A percentile compares a stretch with the other conserved stretches of the same genome.
These are phyloP conservation scores for Amphipoea lucens DNA, from an alignment of 2,888 invertebrate species.

Conservation along the genomic window DNA sequence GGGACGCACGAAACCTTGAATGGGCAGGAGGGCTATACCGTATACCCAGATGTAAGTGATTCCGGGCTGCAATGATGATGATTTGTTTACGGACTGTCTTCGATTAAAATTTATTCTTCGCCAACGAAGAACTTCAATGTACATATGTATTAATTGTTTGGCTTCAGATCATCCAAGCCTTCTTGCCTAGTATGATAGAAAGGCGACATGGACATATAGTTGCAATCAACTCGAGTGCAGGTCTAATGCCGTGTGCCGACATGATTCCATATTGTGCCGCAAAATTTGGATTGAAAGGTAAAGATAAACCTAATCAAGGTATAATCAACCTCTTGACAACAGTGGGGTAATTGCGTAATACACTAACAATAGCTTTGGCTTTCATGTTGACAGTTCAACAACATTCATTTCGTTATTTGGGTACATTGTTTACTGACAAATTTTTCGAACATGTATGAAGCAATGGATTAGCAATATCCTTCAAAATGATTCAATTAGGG, in stretches of 20 bases:
- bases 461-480: too few relatives aligned
- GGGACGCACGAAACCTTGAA: neutral
- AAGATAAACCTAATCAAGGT: neutral
- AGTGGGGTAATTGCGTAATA: neutral
- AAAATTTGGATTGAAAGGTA: conserved; percentile 86
- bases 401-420: too few relatives aligned
- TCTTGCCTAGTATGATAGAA: conserved; percentile 87
- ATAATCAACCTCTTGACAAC: neutral
- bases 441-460: too few relatives aligned
- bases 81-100: neutral
- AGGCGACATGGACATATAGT: conserved; percentile 85
- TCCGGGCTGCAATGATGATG: neutral
- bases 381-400: too few relatives aligned
- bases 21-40: neutral
- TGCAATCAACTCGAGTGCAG: conserved; percentile 86
- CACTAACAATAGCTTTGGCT: too few relatives aligned
- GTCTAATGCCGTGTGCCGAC: conserved; percentile 82
- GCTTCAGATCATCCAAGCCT: conserved; percentile 74
- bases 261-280: conserved; percentile 87
- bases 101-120: neutral
- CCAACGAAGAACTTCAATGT: neutral
- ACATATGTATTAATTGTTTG: neutral
- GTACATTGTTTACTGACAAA: too few relatives aligned
- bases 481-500: too few relatives aligned
- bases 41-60: neutral